Evolutionary conservation across 1,140 invertebrate species (phyloP), one percentile per base, ranked within the genome.

Genomic region (Tetramorium simillimum): DNA sequence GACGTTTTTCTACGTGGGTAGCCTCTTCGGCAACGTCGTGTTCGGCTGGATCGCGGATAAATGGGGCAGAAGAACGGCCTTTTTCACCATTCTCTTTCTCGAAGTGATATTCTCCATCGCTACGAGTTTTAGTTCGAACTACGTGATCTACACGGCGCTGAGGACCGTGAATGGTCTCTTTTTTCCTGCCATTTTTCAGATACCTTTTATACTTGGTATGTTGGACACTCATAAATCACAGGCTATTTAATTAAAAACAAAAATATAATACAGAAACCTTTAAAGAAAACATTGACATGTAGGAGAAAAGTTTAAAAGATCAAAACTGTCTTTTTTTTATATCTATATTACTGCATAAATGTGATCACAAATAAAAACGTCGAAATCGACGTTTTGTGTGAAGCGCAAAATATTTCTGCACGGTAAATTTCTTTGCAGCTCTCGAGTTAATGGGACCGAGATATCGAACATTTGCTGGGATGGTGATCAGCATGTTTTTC

Each of bases 31-130:
- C 2, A 97, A 97, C 88, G 95, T 97, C 7, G 95, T 97, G n/a
- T 97, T 97, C 88, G 97, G 97, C 33, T 97, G 96, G 96, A 96
- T 97, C 86, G 97, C 97, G 16, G 97, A 97, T 91, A 97, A 97
- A 92, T 96, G 97, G 94, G 97, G 97, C 12, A 95, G 97, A 60
- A 96, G 97, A 70, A 96, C 96, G 16, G 96, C 97, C 58, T 97
- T 97, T 86, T 96, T 97, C 72, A 95, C 96, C 33, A 97, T 97
- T 93, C 96, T 97, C 5, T 95, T 96, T 82, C 94, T 97, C 70
- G 96, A 97, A 93, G 96, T 97, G 28, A 95, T 97, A 67, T 95
- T 97, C 90, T 96, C 97, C 3, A 97, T 97, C 40, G 96, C 96
- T 16, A 97, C 97, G 18, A 96, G 96, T 28, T 97, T 97, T 93